These are phyloP conservation scores for Chymomyza fuscimana DNA, from an alignment of 2,888 invertebrate species.

Conservation along the genomic window DNA sequence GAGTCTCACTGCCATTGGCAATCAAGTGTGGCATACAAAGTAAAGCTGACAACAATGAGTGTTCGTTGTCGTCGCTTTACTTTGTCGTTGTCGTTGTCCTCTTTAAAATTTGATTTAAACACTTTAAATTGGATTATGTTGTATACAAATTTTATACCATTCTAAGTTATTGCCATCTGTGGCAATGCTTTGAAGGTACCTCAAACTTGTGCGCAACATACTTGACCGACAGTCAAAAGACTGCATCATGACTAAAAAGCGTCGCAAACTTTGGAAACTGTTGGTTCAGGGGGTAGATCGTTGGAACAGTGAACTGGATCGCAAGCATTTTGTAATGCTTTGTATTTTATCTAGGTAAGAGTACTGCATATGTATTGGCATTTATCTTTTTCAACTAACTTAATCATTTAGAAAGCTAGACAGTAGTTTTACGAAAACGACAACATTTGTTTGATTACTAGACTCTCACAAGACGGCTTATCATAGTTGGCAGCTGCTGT, in stretches of 20 bases:
- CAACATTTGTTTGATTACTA: too few species aligned
- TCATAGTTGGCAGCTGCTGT: too few species aligned
- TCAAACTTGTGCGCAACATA: background rate
- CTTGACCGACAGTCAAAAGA: background rate
- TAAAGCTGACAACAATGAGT: constrained; percentile 54
- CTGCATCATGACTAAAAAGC: background rate
- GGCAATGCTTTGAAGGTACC: background rate
- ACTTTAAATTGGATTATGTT: constrained; percentile 80
- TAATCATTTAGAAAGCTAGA: too few species aligned
- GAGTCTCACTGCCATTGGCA: background rate
- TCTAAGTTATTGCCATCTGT: constrained; percentile 1
- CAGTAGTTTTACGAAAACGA: too few species aligned
- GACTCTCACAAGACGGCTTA: too few species aligned
- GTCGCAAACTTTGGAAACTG: too few species aligned
- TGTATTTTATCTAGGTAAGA: too few species aligned
- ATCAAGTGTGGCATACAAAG: constrained; percentile 31
- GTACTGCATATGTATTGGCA: too few species aligned
- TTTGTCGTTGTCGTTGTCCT: constrained; percentile 35
- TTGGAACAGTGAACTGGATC: background rate
- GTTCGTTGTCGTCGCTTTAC: constrained; percentile 48
- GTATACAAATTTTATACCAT: constrained; percentile 65
- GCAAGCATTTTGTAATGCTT: too few species aligned
- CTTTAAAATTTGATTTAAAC: constrained; percentile 79
- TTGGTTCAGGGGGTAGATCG: background rate
- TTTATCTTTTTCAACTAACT: too few species aligned